Evolutionary conservation across 2,888 invertebrate species (phyloP), one percentile per base, ranked within the genome.

Genomic region (Horisme vitalbata): DNA sequence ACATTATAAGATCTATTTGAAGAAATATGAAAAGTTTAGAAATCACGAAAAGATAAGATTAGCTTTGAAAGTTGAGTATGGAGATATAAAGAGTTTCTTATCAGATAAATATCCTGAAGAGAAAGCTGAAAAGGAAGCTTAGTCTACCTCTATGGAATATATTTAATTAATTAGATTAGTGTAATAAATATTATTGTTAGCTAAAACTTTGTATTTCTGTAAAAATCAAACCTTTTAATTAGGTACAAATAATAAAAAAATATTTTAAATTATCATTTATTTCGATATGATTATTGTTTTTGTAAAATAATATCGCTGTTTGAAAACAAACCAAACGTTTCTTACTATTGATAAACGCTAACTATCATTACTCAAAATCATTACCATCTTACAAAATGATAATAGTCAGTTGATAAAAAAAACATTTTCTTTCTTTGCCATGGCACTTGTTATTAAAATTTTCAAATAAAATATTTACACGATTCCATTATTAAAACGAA

Each of bases 71-170:
- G 91, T 92, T 0, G 93, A 95, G 68, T 92, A 95, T 78, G 96
- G 95, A 1, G 92, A 93, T 57, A 68, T 95, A 0, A 91, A 92
- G 57, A 95, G 95, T 72, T 95, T 95, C 68, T 80, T 95, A 6
- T 91, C 91, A 3, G 94, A 95, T 39, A 92, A 92, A 69, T 93
- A 95, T 79, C 95, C 95, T 0, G 88, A 93, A 80, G 80, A 84
- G 31, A 69, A 68, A 30, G 56, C 37, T 11, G 77, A 78, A 26
- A 63, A 71, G 33, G 60, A 83, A 68, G 57, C 65, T 27, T 70
- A 69, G 30, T 45, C 20, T 61, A n/a, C n/a, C n/a, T n/a, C n/a
- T n/a, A n/a, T n/a, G n/a, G n/a, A n/a, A n/a, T n/a, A 23, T 58
- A 49, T 55, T 32, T 46, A 34, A 31, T 34, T 24, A 32, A 47